Evolutionary conservation across 2,797 vertebrate genomes (phyloP), one percentile per base, ranked within the genome.

Genomic region (Glossophaga mutica): DNA sequence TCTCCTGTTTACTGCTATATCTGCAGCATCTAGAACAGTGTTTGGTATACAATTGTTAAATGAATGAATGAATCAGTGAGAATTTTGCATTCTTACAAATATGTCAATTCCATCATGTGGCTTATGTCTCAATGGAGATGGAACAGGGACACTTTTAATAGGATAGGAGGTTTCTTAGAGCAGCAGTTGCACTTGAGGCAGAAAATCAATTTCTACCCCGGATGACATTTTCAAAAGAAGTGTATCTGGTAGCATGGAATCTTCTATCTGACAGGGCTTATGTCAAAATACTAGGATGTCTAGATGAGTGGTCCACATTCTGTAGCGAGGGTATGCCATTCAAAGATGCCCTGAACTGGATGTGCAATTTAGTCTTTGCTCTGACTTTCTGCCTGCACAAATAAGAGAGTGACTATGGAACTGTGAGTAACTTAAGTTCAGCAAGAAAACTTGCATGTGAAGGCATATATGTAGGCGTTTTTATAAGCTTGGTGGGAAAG

Each of bases 141-240:
- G 90, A 87, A 86, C 71, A 74, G 84, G 91, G 77, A 62, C 77
- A 93, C 44, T 96, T 96, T 96, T 98, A 97, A 97, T 96, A 97
- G 42, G 89, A 83, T 74, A 95, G 93, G 91, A 70, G 76, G 76
- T 94, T 95, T 96, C 94, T 92, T 78, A 90, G 84, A 95, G 22
- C 21, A 96, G 90, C 77, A 94, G 78, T 73, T 94, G 34, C 34
- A 84, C 93, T 94, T 79, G 59, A 94, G 95, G 90, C 95, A 97
- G 97, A 95, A 97, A 98, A 96, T 97, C 97, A 97, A 96, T 98
- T 96, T 95, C 78, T 92, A 91, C 90, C 87, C 88, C 73, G 95
- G 94, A 95, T 96, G 96, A 97, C 91, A 97, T 98, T 98, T 97
- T 98, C 97, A 95, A 96, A 97, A 96, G 97, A 94, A 95, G 87